Conservation (phyloP, 2,113 vertebrate genomes). For the Salvelinus fontinalis region DNA sequence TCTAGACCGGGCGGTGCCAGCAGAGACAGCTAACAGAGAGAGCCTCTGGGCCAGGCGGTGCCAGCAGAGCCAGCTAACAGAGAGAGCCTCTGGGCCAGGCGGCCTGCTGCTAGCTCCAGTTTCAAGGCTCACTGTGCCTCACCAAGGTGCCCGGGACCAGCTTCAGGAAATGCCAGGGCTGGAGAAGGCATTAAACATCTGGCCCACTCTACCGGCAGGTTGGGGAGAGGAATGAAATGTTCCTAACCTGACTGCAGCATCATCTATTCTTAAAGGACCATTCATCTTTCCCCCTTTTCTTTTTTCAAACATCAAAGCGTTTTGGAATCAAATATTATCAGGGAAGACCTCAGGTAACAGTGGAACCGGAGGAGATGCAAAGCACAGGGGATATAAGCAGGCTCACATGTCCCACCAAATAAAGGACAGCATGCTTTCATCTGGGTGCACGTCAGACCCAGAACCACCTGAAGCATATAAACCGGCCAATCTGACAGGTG, state of each 20-base stretch:
- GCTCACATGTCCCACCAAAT: background rate
- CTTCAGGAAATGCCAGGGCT: conserved; percentile 20
- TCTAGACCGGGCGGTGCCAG: no score
- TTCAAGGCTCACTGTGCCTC: background rate
- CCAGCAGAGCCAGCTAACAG: background rate
- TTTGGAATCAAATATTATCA: background rate
- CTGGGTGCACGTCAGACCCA: background rate
- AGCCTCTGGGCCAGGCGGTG: background rate
- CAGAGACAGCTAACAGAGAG: no score
- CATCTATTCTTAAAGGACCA: background rate
- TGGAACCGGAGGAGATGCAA: background rate
- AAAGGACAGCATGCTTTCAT: background rate
- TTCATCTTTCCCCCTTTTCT: background rate
- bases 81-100: background rate
- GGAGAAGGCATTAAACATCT: background rate
- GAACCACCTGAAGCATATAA: background rate
- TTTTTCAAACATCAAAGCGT: conserved; percentile 1
- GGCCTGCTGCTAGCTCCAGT: background rate
- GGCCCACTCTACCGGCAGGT: background rate
- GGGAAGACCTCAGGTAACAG: background rate
- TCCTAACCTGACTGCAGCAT: background rate
- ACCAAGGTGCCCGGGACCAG: conserved; percentile 17
- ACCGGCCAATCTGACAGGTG: background rate
- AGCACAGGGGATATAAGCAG: background rate
- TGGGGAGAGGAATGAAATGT: background rate